These are phyloP conservation scores for Rousettus madagascariensis DNA, from an alignment of 2,797 vertebrate species.

Conservation along the genomic window DNA sequence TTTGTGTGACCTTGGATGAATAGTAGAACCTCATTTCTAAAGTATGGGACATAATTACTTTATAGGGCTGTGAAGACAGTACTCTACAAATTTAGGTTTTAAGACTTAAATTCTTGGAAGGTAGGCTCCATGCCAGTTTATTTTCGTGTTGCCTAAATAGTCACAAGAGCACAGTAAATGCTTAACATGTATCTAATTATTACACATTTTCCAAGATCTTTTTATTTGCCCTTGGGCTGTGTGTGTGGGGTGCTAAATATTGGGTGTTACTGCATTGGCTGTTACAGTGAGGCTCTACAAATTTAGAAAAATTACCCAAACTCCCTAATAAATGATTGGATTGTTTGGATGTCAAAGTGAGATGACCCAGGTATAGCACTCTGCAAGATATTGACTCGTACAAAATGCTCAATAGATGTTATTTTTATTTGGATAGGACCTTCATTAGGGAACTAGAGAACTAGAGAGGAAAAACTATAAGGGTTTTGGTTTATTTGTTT, in stretches of 20 bases:
- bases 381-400: neutral
- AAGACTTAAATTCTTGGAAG: slow-evolving; percentile 38
- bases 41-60: slow-evolving; percentile 58
- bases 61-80: slow-evolving; percentile 14
- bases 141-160: neutral
- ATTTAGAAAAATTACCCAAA: neutral
- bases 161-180: neutral
- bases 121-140: neutral
- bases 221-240: neutral
- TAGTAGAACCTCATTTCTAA: slow-evolving; percentile 61
- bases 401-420: neutral
- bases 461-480: neutral
- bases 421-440: neutral
- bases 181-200: neutral
- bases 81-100: slow-evolving; percentile 45
- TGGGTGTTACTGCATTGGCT: neutral
- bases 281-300: neutral
- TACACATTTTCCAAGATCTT: neutral
- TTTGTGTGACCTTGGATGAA: slow-evolving; percentile 53
- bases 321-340: neutral
- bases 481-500: neutral
- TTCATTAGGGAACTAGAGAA: neutral
- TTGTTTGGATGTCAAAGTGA: neutral
- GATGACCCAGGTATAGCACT: neutral
- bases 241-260: fast-evolving